A percentile compares a stretch with the other conserved stretches of the same genome.
These are phyloP conservation scores for Vanacampus margaritifer DNA, from an alignment of 2,113 vertebrate species.

Conservation along the genomic window DNA sequence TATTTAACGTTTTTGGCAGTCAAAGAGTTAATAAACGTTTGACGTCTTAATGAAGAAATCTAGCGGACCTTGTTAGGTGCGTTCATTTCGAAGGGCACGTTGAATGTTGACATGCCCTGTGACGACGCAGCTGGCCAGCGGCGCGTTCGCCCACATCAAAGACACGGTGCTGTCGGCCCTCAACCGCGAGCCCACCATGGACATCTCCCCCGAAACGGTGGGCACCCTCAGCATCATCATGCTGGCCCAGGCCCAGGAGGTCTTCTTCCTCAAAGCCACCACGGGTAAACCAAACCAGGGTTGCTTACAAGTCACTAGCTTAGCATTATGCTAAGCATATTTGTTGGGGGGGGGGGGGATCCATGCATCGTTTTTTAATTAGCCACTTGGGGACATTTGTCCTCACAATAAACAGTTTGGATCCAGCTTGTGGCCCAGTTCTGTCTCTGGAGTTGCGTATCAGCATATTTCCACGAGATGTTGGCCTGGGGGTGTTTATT, in stretches of 20 bases:
- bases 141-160: conserved; percentile 95
- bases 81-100: neutral
- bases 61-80: too few species aligned
- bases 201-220: conserved; percentile 93
- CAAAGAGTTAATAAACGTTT: too few species aligned
- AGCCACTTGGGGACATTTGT: neutral
- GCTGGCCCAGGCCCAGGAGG: conserved; percentile 98
- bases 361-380: neutral
- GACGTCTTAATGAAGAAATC: too few species aligned
- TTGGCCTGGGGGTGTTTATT: neutral
- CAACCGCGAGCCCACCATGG: conserved; percentile 93
- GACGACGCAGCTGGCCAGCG: conserved; percentile 84
- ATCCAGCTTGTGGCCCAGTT: conserved; percentile 34
- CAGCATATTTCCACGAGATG: neutral
- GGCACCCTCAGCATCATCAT: conserved; percentile 93
- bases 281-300: conserved; percentile 73
- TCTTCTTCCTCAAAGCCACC: conserved; percentile 96
- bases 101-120: neutral
- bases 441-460: conserved; percentile 37
- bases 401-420: conserved; percentile 12
- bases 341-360: neutral
- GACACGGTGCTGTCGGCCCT: conserved; percentile 93
- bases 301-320: neutral
- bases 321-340: neutral
- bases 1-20: too few species aligned